These are phyloP conservation scores for Pitta sordida DNA, from an alignment of 2,113 vertebrate species.

Conservation along the genomic window DNA sequence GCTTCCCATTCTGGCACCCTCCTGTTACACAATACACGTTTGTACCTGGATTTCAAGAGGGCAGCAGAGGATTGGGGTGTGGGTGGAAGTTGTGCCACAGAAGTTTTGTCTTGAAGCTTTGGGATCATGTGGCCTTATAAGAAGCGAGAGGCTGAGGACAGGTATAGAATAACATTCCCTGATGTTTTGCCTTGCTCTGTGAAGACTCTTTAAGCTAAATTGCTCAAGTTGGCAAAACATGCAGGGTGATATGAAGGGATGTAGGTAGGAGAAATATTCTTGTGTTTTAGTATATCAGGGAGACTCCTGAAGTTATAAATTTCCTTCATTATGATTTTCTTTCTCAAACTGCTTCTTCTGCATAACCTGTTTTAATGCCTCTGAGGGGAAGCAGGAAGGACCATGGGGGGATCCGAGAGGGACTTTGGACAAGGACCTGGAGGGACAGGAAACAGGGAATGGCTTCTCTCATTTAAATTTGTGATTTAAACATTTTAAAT, in stretches of 20 bases:
- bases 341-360: neutral
- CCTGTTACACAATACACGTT: neutral
- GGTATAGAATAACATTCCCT: neutral
- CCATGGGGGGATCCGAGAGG: neutral
- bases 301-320: neutral
- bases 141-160: neutral
- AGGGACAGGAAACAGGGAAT: neutral
- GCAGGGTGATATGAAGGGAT: neutral
- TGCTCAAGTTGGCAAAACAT: neutral
- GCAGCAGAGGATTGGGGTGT: neutral
- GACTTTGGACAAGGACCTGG: neutral
- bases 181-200: neutral
- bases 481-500: neutral
- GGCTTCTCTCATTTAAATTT: neutral
- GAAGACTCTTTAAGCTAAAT: neutral
- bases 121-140: neutral
- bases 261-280: rapidly evolving
- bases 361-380: neutral
- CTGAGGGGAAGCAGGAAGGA: rapidly evolving
- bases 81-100: neutral
- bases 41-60: neutral
- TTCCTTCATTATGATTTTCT: neutral
- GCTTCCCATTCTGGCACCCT: neutral
- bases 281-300: neutral
- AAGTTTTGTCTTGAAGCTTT: neutral